Conservation (phyloP, 2,888 invertebrate genomes). For the Cheilosia pagana region DNA sequence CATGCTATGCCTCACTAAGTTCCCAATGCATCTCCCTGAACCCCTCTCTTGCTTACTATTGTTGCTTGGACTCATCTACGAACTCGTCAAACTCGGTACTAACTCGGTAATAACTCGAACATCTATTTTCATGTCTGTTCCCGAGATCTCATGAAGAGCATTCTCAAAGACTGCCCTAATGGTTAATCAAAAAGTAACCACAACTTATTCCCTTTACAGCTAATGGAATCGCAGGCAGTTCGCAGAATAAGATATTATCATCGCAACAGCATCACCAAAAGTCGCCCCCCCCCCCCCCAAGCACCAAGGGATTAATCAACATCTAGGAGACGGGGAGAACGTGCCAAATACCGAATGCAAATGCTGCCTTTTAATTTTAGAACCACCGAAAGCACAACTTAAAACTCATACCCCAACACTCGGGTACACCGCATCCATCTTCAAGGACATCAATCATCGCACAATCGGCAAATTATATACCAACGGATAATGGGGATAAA, state of each 20-base stretch:
- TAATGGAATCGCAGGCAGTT: neutral
- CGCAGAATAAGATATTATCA: no score
- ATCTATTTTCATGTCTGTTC: no score
- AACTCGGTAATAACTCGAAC: no score
- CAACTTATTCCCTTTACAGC: neutral
- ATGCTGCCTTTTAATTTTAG: neutral
- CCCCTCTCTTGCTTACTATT: no score
- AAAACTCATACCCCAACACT: neutral
- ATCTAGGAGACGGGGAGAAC: no score
- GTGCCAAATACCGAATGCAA: no score
- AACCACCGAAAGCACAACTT: neutral
- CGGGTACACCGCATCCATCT: conserved; percentile 11
- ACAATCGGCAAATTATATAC: conserved; percentile 42
- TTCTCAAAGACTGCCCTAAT: no score
- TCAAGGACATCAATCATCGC: conserved; percentile 30
- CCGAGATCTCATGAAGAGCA: neutral
- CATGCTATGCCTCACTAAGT: no score
- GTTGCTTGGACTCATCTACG: no score
- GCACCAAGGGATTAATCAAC: conserved; percentile 18
- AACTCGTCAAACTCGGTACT: no score
- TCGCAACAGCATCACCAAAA: neutral
- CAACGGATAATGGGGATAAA: conserved; percentile 4
- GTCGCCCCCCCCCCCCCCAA: neutral
- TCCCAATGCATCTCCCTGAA: no score
- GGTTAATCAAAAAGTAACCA: no score